Conservation (phyloP, 2,113 vertebrate species). For the Siniperca knerii region DNA sequence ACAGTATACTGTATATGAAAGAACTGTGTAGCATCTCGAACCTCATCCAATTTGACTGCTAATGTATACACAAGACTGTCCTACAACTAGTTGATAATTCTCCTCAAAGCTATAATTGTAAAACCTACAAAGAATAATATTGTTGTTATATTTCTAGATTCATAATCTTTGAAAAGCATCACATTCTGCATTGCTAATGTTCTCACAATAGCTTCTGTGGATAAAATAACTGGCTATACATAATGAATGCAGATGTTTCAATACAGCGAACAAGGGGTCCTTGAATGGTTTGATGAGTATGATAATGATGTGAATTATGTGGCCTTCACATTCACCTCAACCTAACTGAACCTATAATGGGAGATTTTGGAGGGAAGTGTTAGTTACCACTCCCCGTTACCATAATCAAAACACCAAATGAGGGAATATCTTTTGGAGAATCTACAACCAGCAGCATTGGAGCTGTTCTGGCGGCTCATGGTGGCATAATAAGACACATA, state of each 20-base stretch:
- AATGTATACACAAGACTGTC: not conserved
- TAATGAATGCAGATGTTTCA: not conserved
- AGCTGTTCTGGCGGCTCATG: no score
- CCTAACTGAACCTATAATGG: no score
- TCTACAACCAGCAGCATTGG: no score
- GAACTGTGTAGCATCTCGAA: not conserved
- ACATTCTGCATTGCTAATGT: not conserved
- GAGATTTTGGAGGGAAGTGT: no score
- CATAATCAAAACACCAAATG: no score
- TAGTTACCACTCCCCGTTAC: no score
- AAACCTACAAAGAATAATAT: not conserved
- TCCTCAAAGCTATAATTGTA: not conserved
- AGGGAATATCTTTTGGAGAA: no score
- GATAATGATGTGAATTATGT: not conserved
- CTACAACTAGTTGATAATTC: not conserved
- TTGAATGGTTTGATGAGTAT: not conserved
- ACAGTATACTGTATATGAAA: not conserved
- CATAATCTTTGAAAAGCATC: not conserved
- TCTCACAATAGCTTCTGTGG: not conserved
- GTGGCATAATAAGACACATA: no score
- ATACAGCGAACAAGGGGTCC: no score
- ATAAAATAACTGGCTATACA: not conserved
- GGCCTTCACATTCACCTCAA: not conserved
- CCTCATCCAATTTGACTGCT: not conserved
- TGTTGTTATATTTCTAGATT: not conserved